Percentiles rank a stretch among this genome's conserved stretches.
These are phyloP conservation scores for Anthonomus grandis DNA, from an alignment of 1,140 invertebrate genomes.

Conservation along the genomic window DNA sequence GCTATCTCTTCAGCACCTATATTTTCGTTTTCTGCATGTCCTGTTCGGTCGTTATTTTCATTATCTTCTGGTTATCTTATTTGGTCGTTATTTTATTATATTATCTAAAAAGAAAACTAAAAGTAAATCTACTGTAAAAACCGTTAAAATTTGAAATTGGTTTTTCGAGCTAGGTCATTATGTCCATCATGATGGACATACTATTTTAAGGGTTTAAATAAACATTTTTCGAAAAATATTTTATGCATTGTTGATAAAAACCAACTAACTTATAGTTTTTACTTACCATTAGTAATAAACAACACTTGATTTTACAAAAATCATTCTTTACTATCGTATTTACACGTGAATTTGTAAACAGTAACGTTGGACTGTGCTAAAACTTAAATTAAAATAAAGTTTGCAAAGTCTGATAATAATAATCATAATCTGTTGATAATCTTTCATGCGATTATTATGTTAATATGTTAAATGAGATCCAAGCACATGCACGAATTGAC, in stretches of 20 bases:
- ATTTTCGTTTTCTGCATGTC: no score
- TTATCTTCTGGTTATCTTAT: constrained; percentile 2
- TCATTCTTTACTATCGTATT: no score
- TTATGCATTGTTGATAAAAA: constrained; percentile 7
- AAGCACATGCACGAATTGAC: constrained; percentile 1
- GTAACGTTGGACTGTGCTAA: constrained; percentile 1
- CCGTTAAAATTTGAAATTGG: no score
- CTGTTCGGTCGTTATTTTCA: no score
- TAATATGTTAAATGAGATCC: background rate
- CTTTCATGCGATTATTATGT: background rate
- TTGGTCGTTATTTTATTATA: background rate
- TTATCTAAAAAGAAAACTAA: background rate
- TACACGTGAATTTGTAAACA: background rate
- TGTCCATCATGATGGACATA: no score
- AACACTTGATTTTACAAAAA: constrained; percentile 5
- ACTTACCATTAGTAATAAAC: constrained; percentile 23
- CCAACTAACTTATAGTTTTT: no score
- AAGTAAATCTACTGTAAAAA: background rate
- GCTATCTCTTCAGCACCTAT: background rate
- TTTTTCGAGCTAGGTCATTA: background rate
- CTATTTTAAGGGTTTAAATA: no score
- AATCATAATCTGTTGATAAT: background rate
- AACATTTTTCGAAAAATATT: no score
- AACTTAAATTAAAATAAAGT: background rate
- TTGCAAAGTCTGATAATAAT: constrained; percentile 4